Evolutionary conservation across 1,140 invertebrate genomes (phyloP).

Genomic region (Protaetia brevitarsis): DNA sequence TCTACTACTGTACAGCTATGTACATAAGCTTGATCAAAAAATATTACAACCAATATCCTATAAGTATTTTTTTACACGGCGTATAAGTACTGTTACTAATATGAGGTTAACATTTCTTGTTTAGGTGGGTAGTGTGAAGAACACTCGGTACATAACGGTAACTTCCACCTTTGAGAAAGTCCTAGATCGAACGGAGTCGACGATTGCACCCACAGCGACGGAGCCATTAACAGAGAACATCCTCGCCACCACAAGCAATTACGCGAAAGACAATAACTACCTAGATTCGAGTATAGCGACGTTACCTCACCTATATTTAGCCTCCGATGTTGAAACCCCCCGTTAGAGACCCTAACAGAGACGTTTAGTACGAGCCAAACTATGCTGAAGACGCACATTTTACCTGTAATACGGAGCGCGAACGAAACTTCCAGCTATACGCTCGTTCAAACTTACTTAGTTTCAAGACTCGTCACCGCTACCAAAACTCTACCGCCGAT

Average conservation of each 20-base stretch:
- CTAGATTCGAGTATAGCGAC: conserved; percentile 76
- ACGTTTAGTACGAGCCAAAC: conserved; percentile 86
- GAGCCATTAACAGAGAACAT: conserved; percentile 85
- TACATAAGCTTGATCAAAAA: no score
- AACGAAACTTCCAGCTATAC: conserved; percentile 73
- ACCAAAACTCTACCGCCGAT: conserved; percentile 84
- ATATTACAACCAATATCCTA: no score
- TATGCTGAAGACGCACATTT: conserved; percentile 80
- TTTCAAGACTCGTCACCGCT: conserved; percentile 80
- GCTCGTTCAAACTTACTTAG: conserved; percentile 81
- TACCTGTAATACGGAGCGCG: conserved; percentile 71
- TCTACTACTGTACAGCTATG: no score
- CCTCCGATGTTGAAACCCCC: conserved; percentile 73
- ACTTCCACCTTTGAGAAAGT: conserved; percentile 79
- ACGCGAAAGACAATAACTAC: conserved; percentile 66
- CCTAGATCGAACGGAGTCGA: conserved; percentile 58
- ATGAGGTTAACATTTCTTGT: no score
- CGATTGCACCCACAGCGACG: conserved; percentile 56
- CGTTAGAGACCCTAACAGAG: conserved; percentile 83
- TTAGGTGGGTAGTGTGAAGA: conserved; percentile 81
- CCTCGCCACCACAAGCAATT: conserved; percentile 71
- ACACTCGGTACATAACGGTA: conserved; percentile 80
- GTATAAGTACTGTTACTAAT: no score
- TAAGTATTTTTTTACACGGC: no score
- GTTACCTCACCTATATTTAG: conserved; percentile 72